phyloP scores from a whole-genome alignment of 2,113 vertebrate species.

The Ameiurus melas region DNA sequence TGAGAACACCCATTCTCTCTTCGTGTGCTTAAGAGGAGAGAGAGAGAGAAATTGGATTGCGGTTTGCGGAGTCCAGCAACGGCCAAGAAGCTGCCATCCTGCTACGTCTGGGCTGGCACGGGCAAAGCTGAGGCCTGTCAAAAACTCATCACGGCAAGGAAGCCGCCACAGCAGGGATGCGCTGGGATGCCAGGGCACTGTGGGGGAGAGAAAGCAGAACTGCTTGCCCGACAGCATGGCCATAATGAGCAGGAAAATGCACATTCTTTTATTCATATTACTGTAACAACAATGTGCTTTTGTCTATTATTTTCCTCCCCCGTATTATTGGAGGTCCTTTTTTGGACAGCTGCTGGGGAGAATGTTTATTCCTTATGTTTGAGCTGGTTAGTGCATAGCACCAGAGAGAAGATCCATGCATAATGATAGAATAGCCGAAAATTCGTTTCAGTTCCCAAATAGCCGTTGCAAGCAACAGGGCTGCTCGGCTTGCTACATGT shows the following conservation, averaged over 20 bases:
- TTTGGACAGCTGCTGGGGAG: constrained; percentile 12
- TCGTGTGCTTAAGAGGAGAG: constrained; percentile 49
- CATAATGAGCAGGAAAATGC: constrained; percentile 74
- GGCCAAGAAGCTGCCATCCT: constrained; percentile 81
- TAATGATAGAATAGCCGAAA: constrained; percentile 35
- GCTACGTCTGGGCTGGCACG: constrained; percentile 76
- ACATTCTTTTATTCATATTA: constrained; percentile 74
- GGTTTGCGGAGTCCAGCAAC: constrained; percentile 62
- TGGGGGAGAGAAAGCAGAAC: constrained; percentile 71
- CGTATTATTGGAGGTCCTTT: constrained; percentile 40
- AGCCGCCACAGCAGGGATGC: constrained; percentile 73
- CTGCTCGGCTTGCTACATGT: constrained; percentile 59
- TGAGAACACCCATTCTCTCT: constrained; percentile 56
- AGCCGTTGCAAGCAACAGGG: constrained; percentile 53
- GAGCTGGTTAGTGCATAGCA: neutral
- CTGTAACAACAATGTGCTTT: constrained; percentile 71
- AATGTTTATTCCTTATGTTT: constrained; percentile 23
- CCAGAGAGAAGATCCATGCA: constrained; percentile 32
- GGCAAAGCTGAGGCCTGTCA: constrained; percentile 76
- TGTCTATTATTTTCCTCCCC: constrained; percentile 55
- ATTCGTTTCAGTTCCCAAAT: constrained; percentile 59
- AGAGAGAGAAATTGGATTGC: constrained; percentile 59
- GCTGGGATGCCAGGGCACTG: constrained; percentile 70
- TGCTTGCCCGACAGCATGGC: constrained; percentile 68
- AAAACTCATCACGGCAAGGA: constrained; percentile 78